Evolutionary conservation across 2,888 invertebrate species (phyloP).

Genomic region (Ophioninae sp.): DNA sequence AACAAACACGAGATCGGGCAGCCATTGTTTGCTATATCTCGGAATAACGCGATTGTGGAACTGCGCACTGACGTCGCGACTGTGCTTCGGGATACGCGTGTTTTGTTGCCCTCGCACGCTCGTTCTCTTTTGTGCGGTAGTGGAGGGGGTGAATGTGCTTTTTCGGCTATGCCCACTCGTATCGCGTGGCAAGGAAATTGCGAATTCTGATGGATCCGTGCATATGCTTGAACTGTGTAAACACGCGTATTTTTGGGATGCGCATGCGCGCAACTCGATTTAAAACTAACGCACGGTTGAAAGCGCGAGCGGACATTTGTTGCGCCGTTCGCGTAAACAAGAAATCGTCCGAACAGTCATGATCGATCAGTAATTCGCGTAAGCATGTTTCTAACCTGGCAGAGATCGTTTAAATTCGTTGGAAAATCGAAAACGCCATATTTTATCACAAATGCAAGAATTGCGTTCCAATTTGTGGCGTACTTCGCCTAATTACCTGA

Average conservation of each 20-base stretch:
- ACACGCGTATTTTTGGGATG: conserved; percentile 18
- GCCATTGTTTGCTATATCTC: conserved; percentile 57
- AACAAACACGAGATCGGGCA: conserved; percentile 6
- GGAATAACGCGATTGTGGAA: conserved; percentile 18
- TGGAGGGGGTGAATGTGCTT: no score
- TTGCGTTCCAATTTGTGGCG: no score
- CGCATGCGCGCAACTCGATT: conserved; percentile 21
- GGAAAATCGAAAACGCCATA: neutral
- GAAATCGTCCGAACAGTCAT: neutral
- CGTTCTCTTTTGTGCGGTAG: neutral
- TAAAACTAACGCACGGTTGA: neutral
- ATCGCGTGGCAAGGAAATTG: neutral
- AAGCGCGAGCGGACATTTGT: conserved; percentile 6
- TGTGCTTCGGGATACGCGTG: neutral
- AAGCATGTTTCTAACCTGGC: neutral
- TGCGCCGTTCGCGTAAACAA: neutral
- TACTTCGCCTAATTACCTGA: no score
- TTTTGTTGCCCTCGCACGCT: neutral
- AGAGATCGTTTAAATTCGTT: neutral
- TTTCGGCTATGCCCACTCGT: neutral
- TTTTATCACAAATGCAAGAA: neutral
- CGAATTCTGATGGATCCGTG: neutral
- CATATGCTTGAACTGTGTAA: conserved; percentile 18
- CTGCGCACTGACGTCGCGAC: conserved; percentile 11
- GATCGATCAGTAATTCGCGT: neutral